These are phyloP conservation scores for Micromys minutus DNA, from an alignment of 2,113 vertebrate genomes.

Conservation along the genomic window DNA sequence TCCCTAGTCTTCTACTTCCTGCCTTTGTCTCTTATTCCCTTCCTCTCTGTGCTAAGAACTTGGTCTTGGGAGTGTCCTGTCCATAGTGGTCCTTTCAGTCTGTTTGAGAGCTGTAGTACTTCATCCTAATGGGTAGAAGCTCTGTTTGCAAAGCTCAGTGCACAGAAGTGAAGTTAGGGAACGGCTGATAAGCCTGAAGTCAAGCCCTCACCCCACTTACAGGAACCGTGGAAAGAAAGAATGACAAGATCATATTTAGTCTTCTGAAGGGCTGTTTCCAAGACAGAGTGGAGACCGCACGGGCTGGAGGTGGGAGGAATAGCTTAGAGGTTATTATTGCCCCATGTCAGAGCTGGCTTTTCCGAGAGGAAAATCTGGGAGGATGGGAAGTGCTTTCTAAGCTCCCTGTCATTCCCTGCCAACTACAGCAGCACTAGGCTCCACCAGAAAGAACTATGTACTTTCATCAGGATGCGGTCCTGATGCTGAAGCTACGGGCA, in stretches of 20 bases:
- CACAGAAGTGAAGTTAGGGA: not conserved
- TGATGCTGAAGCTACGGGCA: not conserved
- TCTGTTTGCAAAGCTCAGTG: accelerated
- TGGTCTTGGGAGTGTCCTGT: not conserved
- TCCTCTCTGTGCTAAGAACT: not conserved
- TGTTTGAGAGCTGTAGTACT: accelerated
- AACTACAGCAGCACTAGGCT: not conserved
- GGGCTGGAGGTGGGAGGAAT: not conserved
- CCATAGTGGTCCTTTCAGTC: not conserved
- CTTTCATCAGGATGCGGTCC: not conserved
- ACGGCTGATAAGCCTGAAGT: not conserved
- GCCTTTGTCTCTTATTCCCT: not conserved
- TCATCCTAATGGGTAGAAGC: not conserved
- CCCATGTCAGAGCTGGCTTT: conserved; percentile 16
- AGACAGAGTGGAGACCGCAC: not conserved
- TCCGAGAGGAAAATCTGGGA: not conserved
- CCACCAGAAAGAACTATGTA: not conserved
- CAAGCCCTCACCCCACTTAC: not conserved
- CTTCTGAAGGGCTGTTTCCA: not conserved
- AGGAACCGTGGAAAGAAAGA: not conserved
- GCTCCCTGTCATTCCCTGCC: not conserved
- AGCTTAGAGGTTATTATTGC: not conserved
- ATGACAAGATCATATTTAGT: not conserved
- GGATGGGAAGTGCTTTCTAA: not conserved
- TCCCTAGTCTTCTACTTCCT: not conserved